Evolutionary conservation across 1,140 invertebrate species (phyloP).

Genomic region (Zophobas morio): DNA sequence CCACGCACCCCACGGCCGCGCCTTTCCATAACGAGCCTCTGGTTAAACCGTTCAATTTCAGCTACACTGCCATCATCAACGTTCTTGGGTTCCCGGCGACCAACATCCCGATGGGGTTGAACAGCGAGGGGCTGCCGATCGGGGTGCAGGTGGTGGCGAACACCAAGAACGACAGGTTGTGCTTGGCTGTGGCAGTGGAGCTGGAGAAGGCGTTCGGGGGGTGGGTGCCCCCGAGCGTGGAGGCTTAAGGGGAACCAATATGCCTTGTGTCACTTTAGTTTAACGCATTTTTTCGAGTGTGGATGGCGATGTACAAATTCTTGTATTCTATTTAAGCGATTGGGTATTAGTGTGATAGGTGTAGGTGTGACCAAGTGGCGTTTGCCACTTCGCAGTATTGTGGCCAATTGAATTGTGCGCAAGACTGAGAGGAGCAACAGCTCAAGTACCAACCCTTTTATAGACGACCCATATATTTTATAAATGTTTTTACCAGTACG

Average conservation of each 20-base stretch:
- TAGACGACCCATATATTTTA: constrained; percentile 29
- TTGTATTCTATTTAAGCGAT: background rate
- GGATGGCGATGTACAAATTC: background rate
- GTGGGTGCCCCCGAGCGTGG: constrained; percentile 82
- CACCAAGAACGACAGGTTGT: constrained; percentile 85
- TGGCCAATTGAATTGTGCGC: constrained; percentile 18
- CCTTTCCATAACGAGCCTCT: constrained; percentile 92
- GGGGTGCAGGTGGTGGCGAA: constrained; percentile 87
- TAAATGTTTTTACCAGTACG: constrained; percentile 26
- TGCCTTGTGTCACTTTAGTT: constrained; percentile 11
- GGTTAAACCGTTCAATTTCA: constrained; percentile 89
- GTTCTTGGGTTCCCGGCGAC: constrained; percentile 91
- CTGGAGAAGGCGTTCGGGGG: constrained; percentile 93
- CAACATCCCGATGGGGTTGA: constrained; percentile 88
- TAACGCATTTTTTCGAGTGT: background rate
- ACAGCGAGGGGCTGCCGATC: constrained; percentile 87
- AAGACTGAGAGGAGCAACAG: constrained; percentile 39
- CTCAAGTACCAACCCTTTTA: constrained; percentile 40
- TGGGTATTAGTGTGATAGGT: constrained; percentile 21
- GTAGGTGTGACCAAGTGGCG: background rate
- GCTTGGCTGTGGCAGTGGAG: constrained; percentile 88
- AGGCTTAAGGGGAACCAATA: constrained; percentile 55
- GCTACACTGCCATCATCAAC: constrained; percentile 94
- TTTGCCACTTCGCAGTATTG: constrained; percentile 25
- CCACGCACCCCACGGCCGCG: constrained; percentile 91